phyloP scores from a whole-genome alignment of 2,113 vertebrate species.

The Otolemur garnettii region DNA sequence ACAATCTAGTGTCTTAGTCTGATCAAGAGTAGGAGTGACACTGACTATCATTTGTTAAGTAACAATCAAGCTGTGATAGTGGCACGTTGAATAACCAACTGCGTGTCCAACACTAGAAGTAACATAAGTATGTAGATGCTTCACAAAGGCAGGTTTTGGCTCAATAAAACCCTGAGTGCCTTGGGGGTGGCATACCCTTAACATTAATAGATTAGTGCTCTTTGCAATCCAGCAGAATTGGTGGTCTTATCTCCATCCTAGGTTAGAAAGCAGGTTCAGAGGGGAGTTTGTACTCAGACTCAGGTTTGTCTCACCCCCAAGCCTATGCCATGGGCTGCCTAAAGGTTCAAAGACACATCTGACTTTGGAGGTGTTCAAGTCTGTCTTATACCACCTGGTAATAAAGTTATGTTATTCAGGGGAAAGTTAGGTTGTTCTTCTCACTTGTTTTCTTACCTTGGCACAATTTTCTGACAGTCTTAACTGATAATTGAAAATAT shows the following conservation, averaged over 20 bases:
- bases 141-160: neutral
- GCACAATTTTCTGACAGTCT: neutral
- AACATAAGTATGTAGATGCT: neutral
- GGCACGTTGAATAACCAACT: neutral
- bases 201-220: neutral
- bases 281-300: neutral
- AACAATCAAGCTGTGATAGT: neutral
- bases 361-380: neutral
- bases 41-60: neutral
- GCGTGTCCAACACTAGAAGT: neutral
- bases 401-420: neutral
- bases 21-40: neutral
- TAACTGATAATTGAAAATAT: constrained; percentile 19
- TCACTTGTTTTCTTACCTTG: constrained; percentile 2
- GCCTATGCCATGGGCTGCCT: neutral
- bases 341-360: neutral
- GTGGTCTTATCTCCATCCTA: neutral
- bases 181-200: neutral
- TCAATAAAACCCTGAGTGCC: neutral
- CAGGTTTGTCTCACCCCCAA: neutral
- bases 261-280: neutral
- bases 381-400: neutral
- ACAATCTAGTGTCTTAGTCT: neutral
- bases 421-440: neutral
- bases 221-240: neutral